Evolutionary conservation across 1,140 invertebrate genomes (phyloP), one percentile per base, ranked within the genome.

Genomic region (Zaprionus lachaisei): DNA sequence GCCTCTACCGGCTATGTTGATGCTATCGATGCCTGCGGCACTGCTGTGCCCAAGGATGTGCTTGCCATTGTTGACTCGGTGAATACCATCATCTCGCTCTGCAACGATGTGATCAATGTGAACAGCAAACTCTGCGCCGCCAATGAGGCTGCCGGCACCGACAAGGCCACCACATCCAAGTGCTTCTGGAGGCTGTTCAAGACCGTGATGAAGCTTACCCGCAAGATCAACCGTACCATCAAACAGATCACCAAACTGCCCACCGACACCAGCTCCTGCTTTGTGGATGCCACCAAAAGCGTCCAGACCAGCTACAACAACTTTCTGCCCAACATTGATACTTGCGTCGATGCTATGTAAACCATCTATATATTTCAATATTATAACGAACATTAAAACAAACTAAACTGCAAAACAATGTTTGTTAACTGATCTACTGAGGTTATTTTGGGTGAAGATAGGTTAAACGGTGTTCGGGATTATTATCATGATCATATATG

Each of bases 31-130:
- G 31, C 28, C 4, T 91, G 87, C 57, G 77, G 83, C 31, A 47
- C 47, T 0, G 28, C 28, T 5, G 41, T 91, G 20, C 70, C 74
- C 72, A 77, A 77, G 60, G 79, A 91, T 37, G 61, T 91, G 15
- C 56, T 9, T 22, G 31, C 49, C 14, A 65, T 91, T 20, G 49
- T 91, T 12, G 6, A 67, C 17, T 73, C 44, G 2, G 68, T 54
- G 57, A 77, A 77, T 28, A 12, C 61, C 11, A 79, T 91, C n/a
- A 41, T 79, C 15, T 7, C 3, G 11, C 67, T 71, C 9, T 54
- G 74, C 72, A 17, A 81, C 17, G 55, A 34, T 5, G 71, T 91
- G 26, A 58, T 87, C 15, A 7, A 81, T 17, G 2, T 73, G 15
- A 54, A 72, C 9, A 66, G 60, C 20, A 26, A 55, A 4, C 38